Conservation (phyloP, 2,113 vertebrate species). For the Peromyscus leucopus region DNA sequence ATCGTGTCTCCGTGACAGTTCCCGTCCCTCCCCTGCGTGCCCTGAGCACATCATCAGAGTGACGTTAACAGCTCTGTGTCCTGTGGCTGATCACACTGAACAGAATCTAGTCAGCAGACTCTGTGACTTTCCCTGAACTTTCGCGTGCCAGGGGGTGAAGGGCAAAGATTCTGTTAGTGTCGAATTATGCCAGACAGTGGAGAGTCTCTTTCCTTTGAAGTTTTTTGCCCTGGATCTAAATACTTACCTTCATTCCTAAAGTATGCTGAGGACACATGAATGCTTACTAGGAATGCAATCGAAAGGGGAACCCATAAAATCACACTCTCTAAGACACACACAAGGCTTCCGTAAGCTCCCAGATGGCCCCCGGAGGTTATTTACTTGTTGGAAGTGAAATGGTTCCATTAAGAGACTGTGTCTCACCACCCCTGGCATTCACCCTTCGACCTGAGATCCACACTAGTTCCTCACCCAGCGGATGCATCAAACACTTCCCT, state of each 20-base stretch:
- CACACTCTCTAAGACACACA: background rate
- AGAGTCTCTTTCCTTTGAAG: background rate
- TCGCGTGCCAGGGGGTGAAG: rapidly evolving
- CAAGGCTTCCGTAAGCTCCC: background rate
- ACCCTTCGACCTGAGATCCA: slow-evolving; percentile 73
- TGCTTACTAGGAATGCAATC: background rate
- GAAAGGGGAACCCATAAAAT: background rate
- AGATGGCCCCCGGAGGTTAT: background rate
- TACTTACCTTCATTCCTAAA: background rate
- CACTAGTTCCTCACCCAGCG: slow-evolving; percentile 64
- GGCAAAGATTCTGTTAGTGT: background rate
- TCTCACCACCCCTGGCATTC: slow-evolving; percentile 54
- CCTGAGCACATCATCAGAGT: background rate
- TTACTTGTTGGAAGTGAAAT: slow-evolving; percentile 60
- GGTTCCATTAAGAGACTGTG: background rate
- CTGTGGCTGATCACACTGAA: background rate
- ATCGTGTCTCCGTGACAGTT: background rate
- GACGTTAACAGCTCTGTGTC: background rate
- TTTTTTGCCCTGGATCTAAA: background rate
- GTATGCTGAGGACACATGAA: background rate
- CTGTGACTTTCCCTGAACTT: rapidly evolving
- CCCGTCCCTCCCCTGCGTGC: background rate
- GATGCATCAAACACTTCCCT: slow-evolving; percentile 53
- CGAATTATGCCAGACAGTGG: too few species aligned
- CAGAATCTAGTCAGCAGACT: background rate